These are phyloP conservation scores for Lasioglossum calceatum DNA, from an alignment of 2,888 invertebrate genomes.

Conservation along the genomic window DNA sequence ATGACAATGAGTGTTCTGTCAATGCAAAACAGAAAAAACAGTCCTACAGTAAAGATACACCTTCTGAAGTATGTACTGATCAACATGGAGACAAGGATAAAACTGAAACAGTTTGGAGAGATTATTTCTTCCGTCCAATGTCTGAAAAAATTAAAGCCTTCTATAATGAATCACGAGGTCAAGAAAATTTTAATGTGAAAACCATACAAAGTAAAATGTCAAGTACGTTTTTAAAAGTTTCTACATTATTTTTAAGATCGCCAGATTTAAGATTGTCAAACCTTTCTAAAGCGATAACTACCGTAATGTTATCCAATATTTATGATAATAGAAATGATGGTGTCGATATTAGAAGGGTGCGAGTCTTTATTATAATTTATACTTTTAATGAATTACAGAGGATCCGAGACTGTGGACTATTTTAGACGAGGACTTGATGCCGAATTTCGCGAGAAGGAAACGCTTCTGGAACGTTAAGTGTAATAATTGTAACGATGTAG, in stretches of 20 bases:
- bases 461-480: slow-evolving; percentile 83
- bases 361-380: background rate
- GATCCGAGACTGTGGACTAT: slow-evolving; percentile 79
- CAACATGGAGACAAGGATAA: slow-evolving; percentile 2
- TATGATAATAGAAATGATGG: background rate
- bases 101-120: slow-evolving; percentile 44
- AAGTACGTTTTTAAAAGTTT: slow-evolving; percentile 84
- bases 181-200: slow-evolving; percentile 87
- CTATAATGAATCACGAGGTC: slow-evolving; percentile 89
- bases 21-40: slow-evolving; percentile 9
- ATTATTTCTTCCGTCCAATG: slow-evolving; percentile 77
- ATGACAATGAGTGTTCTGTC: slow-evolving; percentile 18
- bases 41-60: background rate
- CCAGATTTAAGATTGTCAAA: no score
- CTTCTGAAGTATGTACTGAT: background rate
- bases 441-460: slow-evolving; percentile 40
- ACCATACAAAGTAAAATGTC: slow-evolving; percentile 88
- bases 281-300: background rate
- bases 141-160: slow-evolving; percentile 87
- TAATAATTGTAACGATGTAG: slow-evolving; percentile 87
- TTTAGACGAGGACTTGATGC: slow-evolving; percentile 75
- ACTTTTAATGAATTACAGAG: slow-evolving; percentile 66
- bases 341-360: background rate
- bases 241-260: background rate
- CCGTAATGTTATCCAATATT: background rate